Base-by-base conservation (phyloP, 1,140 invertebrate genomes). In the Drosophila hydei region DNA sequence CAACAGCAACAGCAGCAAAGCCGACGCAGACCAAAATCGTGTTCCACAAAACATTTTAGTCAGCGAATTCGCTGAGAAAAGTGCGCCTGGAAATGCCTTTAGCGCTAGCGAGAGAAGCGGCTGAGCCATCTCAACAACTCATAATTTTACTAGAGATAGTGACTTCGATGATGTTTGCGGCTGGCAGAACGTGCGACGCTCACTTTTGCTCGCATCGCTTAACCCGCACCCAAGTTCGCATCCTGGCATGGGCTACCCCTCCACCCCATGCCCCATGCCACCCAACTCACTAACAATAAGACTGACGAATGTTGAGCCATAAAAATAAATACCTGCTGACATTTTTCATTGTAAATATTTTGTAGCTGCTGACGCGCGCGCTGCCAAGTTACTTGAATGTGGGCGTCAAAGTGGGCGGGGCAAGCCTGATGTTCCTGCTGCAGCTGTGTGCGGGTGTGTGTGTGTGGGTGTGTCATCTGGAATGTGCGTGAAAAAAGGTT, bases 261-360 rank as follows among this genome's bases (percentile, higher is more conserved):
- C 8, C 16, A 7, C 27, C 14, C 25, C 23, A 12, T 42, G 36
- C 33, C 21, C 9, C 47, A 19, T 42, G 21, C 25, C 12, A 21
- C 14, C 12, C 16, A 12, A 12, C 11, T 36, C 47, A 81, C 81
- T 87, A 81, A 85, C 81, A 85, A 85, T 87, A 87, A 87, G 83
- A 88, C 83, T 87, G 83, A 87, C 83, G 83, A 87, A 87, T 88
- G 83, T 83, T 87, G 64, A 59, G 77, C 83, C 83, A 87, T 88
- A 87, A 87, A 87, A 87, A 87, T 88, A 87, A 88, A 87, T 87
- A 87, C 83, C 83, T 88, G 83, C 83, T 87, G 83, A 87, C 83
- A 88, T 87, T 87, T 88, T 88, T 88, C 83, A 87, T 87, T 88
- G 83, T 88, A 88, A 88, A 88, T 88, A 83, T 88, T 88, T 88